Base-by-base conservation (phyloP, 2,888 invertebrate species). In the Belgica antarctica region DNA sequence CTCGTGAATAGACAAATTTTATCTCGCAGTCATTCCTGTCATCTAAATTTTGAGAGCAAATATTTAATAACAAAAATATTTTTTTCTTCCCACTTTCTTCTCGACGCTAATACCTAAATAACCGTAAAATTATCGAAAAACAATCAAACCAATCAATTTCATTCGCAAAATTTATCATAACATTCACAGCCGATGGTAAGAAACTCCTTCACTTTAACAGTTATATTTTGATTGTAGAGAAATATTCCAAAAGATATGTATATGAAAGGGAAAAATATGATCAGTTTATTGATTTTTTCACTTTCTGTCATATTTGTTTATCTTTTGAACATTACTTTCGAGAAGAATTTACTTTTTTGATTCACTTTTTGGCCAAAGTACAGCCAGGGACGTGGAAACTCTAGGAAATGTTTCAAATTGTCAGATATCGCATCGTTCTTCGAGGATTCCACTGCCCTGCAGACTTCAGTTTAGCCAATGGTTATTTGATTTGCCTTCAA, bases 171-270 rank as follows among this genome's bases (percentile, higher is more conserved):
- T n/a, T 52, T 4, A 52, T 47, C 17, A 15, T 34, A 46, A 46
- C n/a, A n/a, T n/a, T 46, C 25, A 34, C 68, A 68, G 68, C 68
- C 68, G 68, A 68, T 68, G 68, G 68, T 68, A 68, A 68, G 68
- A 68, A 57, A 57, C 31, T 68, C 47, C 52, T 68, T 68, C 68
- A 52, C 10, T 68, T 19, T 57, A 47, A 28, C 52, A 57, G 27
- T 27, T 52, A 68, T 34, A 27, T 27, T 65, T 24, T 52, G 28
- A 68, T 57, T 34, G 52, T 68, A 68, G 34, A 17, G 31, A 57
- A 19, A 31, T 28, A 41, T 41, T 25, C 47, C 24, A 27, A 31
- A 31, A 15, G 12, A 31, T 31, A 8, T 52, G 22, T 52, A 52
- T 52, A 22, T 52, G 52, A 52, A 22, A 22, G 22, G 5, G 17